phyloP scores from a whole-genome alignment of 2,888 invertebrate genomes.

The Eilema griseolum region DNA sequence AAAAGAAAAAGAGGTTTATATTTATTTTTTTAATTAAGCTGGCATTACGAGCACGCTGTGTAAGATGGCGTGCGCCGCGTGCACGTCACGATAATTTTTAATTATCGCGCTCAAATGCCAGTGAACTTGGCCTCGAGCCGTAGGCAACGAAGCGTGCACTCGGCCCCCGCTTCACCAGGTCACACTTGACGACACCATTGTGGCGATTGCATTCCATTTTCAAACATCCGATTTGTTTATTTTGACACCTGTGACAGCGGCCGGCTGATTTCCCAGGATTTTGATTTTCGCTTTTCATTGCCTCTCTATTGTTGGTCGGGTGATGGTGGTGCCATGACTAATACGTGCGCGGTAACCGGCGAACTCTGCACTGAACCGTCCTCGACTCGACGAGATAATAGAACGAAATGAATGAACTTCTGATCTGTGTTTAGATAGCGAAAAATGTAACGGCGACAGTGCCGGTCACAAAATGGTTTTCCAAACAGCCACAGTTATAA shows the following conservation, averaged over 20 bases:
- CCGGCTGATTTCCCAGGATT: slow-evolving; percentile 15
- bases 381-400: neutral
- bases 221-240: slow-evolving; percentile 52
- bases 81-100: slow-evolving; percentile 86
- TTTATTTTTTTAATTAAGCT: slow-evolving; percentile 56
- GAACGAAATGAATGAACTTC: neutral
- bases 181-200: slow-evolving; percentile 79
- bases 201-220: slow-evolving; percentile 62
- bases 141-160: slow-evolving; percentile 70
- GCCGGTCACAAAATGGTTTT: slow-evolving; percentile 14
- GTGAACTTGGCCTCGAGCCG: slow-evolving; percentile 85
- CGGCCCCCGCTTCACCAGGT: slow-evolving; percentile 78
- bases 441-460: slow-evolving; percentile 39
- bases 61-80: slow-evolving; percentile 81
- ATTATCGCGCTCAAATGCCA: slow-evolving; percentile 86
- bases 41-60: slow-evolving; percentile 66
- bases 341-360: slow-evolving; percentile 8
- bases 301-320: neutral
- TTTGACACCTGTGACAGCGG: slow-evolving; percentile 49
- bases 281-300: slow-evolving; percentile 28
- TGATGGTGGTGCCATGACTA: slow-evolving; percentile 6
- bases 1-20: slow-evolving; percentile 44
- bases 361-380: neutral
- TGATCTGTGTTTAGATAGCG: slow-evolving; percentile 46
- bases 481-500: slow-evolving; percentile 30